phyloP scores from a whole-genome alignment of 2,797 vertebrate genomes.

The Podargus strigoides region DNA sequence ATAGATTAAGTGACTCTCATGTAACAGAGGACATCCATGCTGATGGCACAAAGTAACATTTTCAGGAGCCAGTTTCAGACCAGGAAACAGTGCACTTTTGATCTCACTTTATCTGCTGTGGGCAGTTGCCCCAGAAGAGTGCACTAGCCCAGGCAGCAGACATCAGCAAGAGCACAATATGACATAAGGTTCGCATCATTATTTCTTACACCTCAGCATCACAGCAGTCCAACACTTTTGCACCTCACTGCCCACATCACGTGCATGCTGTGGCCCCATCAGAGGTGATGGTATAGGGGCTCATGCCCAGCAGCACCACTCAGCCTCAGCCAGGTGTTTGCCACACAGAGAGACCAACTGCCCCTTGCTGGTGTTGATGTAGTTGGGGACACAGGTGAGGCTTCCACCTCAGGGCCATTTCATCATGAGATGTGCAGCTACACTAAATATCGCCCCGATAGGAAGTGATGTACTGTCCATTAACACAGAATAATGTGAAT shows the following conservation, averaged over 20 bases:
- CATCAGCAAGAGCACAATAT: neutral
- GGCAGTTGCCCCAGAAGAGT: neutral
- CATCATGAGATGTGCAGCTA: neutral
- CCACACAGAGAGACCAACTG: neutral
- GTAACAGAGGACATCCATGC: neutral
- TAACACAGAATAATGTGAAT: neutral
- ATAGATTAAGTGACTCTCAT: neutral
- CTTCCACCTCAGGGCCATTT: neutral
- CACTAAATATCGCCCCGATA: neutral
- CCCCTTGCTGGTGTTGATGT: neutral
- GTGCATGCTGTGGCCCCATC: rapidly evolving
- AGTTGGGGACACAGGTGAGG: neutral
- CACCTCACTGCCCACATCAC: too few relatives aligned
- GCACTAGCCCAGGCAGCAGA: neutral
- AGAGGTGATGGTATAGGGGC: neutral
- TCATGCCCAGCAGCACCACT: neutral
- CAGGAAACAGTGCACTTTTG: neutral
- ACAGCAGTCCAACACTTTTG: neutral
- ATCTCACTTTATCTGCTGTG: neutral
- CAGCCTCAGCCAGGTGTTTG: neutral
- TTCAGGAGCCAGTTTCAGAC: neutral
- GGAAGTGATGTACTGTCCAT: neutral
- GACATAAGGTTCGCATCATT: neutral
- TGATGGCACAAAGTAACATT: neutral
- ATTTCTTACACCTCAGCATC: neutral